These are phyloP conservation scores for Rosalia funebris DNA, from an alignment of 2,888 invertebrate genomes.

Conservation along the genomic window DNA sequence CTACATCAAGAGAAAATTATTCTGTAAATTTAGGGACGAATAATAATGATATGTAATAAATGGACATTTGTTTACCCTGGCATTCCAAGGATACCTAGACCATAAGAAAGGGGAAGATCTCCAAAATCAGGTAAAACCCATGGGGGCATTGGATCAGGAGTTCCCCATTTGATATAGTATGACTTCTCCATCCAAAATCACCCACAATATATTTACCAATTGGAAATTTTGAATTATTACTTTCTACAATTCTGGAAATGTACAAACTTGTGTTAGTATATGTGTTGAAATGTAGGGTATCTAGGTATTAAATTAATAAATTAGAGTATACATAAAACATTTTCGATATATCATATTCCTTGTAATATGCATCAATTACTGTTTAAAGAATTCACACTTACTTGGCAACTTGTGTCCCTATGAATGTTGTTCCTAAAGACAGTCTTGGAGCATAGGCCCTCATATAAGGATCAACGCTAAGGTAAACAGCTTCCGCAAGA, in stretches of 20 bases:
- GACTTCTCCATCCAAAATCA: slow-evolving; percentile 74
- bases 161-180: slow-evolving; percentile 67
- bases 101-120: slow-evolving; percentile 70
- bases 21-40: too few relatives aligned
- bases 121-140: slow-evolving; percentile 68
- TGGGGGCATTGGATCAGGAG: slow-evolving; percentile 64
- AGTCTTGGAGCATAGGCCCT: slow-evolving; percentile 67
- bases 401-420: slow-evolving; percentile 77
- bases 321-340: slow-evolving; percentile 1
- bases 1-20: slow-evolving; percentile 62
- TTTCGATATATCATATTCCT: background rate
- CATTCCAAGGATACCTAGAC: slow-evolving; percentile 74
- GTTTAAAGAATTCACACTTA: too few relatives aligned
- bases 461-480: slow-evolving; percentile 81
- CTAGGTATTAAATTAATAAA: too few relatives aligned
- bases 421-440: slow-evolving; percentile 72
- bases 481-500: slow-evolving; percentile 73
- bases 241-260: slow-evolving; percentile 74
- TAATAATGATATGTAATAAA: too few relatives aligned
- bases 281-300: too few relatives aligned
- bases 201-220: slow-evolving; percentile 72
- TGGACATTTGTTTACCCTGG: slow-evolving; percentile 74
- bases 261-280: too few relatives aligned
- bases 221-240: slow-evolving; percentile 71
- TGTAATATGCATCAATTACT: too few relatives aligned